phyloP scores from a whole-genome alignment of 2,888 invertebrate species.

The Trissolcus brochymenae region DNA sequence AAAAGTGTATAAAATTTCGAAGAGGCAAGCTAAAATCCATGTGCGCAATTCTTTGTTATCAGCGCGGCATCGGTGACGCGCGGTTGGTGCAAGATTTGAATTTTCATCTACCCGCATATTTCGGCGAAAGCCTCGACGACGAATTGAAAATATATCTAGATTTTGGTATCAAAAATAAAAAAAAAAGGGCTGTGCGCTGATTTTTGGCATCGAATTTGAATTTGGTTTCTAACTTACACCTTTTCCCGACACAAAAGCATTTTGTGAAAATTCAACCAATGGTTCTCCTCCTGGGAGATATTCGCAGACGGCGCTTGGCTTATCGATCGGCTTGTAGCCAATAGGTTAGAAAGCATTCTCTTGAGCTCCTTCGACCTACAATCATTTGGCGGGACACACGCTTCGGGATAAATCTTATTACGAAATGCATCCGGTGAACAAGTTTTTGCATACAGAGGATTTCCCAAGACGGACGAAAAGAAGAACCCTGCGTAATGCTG shows the following conservation, averaged over 20 bases:
- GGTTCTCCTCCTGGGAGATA: constrained; percentile 37
- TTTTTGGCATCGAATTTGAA: constrained; percentile 30
- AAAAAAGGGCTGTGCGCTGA: constrained; percentile 10
- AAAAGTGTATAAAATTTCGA: no score
- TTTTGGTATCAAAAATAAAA: constrained; percentile 18
- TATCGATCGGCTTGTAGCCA: constrained; percentile 62
- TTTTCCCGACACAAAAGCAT: constrained; percentile 22
- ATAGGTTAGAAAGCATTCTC: constrained; percentile 62
- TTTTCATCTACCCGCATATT: constrained; percentile 8
- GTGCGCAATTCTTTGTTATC: constrained; percentile 12
- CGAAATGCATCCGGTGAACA: constrained; percentile 54
- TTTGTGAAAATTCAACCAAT: constrained; percentile 35
- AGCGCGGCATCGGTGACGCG: not conserved
- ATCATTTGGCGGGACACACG: constrained; percentile 40
- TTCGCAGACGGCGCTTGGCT: constrained; percentile 53
- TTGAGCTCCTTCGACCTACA: constrained; percentile 49
- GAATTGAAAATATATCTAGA: constrained; percentile 33
- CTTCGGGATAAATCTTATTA: constrained; percentile 58
- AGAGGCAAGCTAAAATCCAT: not conserved
- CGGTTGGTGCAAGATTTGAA: constrained; percentile 18
- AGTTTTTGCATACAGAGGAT: constrained; percentile 56
- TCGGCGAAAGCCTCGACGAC: not conserved
- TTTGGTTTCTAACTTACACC: constrained; percentile 17
- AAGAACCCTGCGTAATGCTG: constrained; percentile 29
- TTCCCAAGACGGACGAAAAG: constrained; percentile 35